Base-by-base conservation (phyloP, 2,888 invertebrate genomes). In the Portevinia maculata region DNA sequence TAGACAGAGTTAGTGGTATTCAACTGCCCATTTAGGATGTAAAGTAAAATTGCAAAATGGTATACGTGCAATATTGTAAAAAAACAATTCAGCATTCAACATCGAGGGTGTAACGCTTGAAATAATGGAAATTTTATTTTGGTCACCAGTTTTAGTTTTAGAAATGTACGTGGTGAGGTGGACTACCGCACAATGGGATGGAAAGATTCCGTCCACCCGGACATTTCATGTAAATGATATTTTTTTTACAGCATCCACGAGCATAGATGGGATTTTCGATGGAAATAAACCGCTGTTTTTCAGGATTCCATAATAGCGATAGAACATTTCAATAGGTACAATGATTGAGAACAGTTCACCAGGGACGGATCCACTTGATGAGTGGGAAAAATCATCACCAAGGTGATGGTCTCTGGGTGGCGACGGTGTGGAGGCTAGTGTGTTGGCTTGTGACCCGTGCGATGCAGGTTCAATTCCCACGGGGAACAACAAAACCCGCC, bases 11-110 rank as follows among this genome's bases (percentile, higher is more conserved):
- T 76, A 76, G 83, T 73, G 83, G 71, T 76, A 71, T 78, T 83
- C 71, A 71, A 65, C 34, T 69, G 67, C 30, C 71, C 71, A 73
- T 73, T 83, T 83, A 52, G 67, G 44, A 60, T 81, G 76, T 71
- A 76, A 81, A 76, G 71, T 81, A 81, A 75, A 81, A 71, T 81
- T 71, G 53, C 76, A 57, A 60, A 81, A 52, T 57, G 62, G 46
- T 41, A n/a, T n/a, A n/a, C n/a, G 62, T 52, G 53, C 52, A 64
- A 75, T 59, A 81, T 59, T 75, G 69, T 44, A 50, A 64, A n/a
- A 71, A 70, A 70, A 76, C 70, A 71, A 76, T 81, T 65, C 75
- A 28, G 75, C 59, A 69, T 75, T 64, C 75, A 57, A 52, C 64
- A 60, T 59, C 21, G 52, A 64, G 60, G 24, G 60, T 70, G 70